Evolutionary conservation across 2,113 vertebrate species (phyloP).

Genomic region (Bolborhynchus lineola): DNA sequence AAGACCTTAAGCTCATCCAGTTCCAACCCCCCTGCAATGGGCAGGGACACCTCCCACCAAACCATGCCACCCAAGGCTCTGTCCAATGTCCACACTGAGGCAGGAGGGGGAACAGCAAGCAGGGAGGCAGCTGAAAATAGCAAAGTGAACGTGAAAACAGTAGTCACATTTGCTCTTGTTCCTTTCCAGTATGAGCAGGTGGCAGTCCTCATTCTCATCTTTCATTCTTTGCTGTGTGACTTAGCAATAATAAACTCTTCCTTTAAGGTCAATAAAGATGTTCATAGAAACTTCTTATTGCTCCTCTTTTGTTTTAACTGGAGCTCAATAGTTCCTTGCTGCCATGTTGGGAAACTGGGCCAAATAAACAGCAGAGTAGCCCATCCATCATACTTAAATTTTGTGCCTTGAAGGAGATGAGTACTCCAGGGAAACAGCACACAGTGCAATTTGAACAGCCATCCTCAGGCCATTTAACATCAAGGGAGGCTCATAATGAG

Average conservation of each 20-base stretch:
- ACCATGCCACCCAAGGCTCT: no score
- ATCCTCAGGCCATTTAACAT: neutral
- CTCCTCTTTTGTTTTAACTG: neutral
- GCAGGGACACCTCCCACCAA: no score
- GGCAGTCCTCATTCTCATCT: neutral
- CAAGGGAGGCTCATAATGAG: neutral
- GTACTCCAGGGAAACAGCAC: neutral
- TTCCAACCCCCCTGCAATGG: no score
- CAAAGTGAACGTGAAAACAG: neutral
- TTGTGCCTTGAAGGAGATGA: conserved; percentile 26
- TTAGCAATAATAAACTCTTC: neutral
- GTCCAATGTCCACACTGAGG: neutral
- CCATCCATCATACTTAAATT: conserved; percentile 67
- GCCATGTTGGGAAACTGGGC: conserved; percentile 7
- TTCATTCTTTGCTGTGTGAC: neutral
- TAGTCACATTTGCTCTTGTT: neutral
- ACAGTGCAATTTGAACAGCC: neutral
- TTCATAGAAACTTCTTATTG: conserved; percentile 27
- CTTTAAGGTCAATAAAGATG: conserved; percentile 1
- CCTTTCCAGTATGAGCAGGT: neutral
- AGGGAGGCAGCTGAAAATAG: neutral
- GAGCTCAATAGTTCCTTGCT: neutral
- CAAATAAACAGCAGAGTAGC: conserved; percentile 12
- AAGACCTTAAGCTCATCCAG: no score
- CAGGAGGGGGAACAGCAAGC: neutral